Evolutionary conservation across 2,113 vertebrate genomes (phyloP).

Genomic region (Chaetodon trifascialis): DNA sequence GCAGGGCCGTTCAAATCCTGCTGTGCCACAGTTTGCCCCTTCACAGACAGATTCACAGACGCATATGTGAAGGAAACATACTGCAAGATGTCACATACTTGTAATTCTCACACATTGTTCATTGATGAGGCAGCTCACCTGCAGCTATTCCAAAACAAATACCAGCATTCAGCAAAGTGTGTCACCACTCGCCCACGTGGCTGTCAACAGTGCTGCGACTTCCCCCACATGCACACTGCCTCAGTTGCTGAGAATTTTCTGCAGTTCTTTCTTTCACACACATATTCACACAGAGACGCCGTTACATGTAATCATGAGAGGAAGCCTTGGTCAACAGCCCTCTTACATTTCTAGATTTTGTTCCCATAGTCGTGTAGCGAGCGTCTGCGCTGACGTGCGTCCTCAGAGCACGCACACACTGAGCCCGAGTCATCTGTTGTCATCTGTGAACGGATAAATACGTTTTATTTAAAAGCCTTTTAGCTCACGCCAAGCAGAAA

Average conservation of each 20-base stretch:
- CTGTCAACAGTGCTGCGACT: not conserved
- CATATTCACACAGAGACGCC: not conserved
- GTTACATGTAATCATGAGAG: not conserved
- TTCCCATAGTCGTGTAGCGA: not conserved
- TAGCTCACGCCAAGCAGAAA: not conserved
- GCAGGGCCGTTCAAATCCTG: not conserved
- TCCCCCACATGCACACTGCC: not conserved
- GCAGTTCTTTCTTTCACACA: not conserved
- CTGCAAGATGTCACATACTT: not conserved
- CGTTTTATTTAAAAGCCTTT: constrained; percentile 24
- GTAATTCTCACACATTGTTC: not conserved
- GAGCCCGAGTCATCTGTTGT: not conserved
- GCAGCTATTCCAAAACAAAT: not conserved
- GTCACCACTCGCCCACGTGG: not conserved
- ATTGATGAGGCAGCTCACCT: not conserved
- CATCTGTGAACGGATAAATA: not conserved
- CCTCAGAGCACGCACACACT: not conserved
- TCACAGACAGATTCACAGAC: not conserved
- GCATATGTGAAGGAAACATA: not conserved
- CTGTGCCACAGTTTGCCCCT: not conserved
- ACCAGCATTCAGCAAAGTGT: not conserved
- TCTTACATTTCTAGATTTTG: not conserved
- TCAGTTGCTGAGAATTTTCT: constrained; percentile 2
- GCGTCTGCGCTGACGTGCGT: not conserved
- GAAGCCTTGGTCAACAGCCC: not conserved